A percentile compares a stretch with the other conserved stretches of the same genome.
Conservation (phyloP, 2,888 invertebrate species). For the Exocentrus adspersus region DNA sequence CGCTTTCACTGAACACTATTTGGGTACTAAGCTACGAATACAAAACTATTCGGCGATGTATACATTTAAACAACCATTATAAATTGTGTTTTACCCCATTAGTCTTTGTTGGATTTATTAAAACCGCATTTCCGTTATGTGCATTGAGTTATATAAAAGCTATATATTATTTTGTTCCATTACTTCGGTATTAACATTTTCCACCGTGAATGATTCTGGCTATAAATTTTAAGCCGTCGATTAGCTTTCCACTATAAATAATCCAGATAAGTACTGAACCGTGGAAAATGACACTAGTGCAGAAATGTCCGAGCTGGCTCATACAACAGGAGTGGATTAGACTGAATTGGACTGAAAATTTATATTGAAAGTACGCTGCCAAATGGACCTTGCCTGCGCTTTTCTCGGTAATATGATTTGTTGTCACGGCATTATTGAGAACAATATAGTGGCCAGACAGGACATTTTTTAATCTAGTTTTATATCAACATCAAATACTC, state of each 20-base stretch:
- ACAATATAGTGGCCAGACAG: slow-evolving; percentile 53
- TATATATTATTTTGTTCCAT: slow-evolving; percentile 36
- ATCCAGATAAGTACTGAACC: slow-evolving; percentile 44
- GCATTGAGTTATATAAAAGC: slow-evolving; percentile 8
- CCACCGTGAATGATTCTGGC: slow-evolving; percentile 36
- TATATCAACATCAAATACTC: no score
- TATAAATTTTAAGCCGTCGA: slow-evolving; percentile 44
- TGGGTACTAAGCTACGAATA: no score
- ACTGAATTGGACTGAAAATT: slow-evolving; percentile 2
- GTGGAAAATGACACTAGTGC: slow-evolving; percentile 49
- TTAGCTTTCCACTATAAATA: slow-evolving; percentile 46
- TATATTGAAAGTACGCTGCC: slow-evolving; percentile 3
- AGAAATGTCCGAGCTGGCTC: slow-evolving; percentile 41
- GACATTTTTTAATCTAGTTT: no score
- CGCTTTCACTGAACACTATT: no score
- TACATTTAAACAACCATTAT: slow-evolving; percentile 6
- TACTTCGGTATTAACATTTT: slow-evolving; percentile 40
- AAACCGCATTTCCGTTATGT: slow-evolving; percentile 13
- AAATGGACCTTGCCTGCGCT: not conserved
- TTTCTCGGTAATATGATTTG: slow-evolving; percentile 23
- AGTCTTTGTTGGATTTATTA: slow-evolving; percentile 8
- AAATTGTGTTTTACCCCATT: not conserved
- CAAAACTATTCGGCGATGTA: not conserved
- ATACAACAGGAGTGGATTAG: slow-evolving; percentile 18
- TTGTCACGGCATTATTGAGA: slow-evolving; percentile 47